phyloP scores from a whole-genome alignment of 2,797 vertebrate species.

The Oreochromis mossambicus region DNA sequence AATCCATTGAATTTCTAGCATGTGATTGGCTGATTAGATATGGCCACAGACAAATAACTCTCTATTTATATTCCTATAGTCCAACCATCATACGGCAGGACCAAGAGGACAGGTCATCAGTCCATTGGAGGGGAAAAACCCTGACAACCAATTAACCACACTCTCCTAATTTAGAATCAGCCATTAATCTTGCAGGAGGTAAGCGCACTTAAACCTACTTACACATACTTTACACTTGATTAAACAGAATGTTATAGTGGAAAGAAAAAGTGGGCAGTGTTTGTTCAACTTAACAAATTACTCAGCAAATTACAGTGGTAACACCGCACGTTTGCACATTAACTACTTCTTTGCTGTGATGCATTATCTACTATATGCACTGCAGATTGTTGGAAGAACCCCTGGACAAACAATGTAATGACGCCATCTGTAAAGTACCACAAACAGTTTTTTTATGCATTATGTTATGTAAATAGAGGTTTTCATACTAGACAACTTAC shows the following conservation, averaged over 20 bases:
- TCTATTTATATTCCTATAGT: background rate
- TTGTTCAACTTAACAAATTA: accelerated
- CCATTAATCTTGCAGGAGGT: background rate
- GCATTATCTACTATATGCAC: background rate
- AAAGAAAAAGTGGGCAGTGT: background rate
- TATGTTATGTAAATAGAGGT: background rate
- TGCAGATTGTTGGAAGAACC: background rate
- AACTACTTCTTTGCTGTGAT: background rate
- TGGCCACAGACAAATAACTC: background rate
- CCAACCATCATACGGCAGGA: background rate
- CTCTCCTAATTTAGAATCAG: background rate
- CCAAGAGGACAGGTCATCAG: background rate
- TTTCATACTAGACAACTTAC: background rate
- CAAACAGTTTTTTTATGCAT: background rate
- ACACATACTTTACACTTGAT: background rate
- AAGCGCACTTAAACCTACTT: background rate
- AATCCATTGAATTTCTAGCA: background rate
- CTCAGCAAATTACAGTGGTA: background rate
- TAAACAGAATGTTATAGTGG: background rate
- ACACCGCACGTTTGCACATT: background rate
- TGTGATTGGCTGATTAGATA: background rate
- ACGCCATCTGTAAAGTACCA: background rate
- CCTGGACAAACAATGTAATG: background rate
- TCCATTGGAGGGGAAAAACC: background rate
- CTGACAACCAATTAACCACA: background rate